Evolutionary conservation across 2,797 vertebrate species (phyloP), one percentile per base, ranked within the genome.

Genomic region (Amblyopsis hoosieri): DNA sequence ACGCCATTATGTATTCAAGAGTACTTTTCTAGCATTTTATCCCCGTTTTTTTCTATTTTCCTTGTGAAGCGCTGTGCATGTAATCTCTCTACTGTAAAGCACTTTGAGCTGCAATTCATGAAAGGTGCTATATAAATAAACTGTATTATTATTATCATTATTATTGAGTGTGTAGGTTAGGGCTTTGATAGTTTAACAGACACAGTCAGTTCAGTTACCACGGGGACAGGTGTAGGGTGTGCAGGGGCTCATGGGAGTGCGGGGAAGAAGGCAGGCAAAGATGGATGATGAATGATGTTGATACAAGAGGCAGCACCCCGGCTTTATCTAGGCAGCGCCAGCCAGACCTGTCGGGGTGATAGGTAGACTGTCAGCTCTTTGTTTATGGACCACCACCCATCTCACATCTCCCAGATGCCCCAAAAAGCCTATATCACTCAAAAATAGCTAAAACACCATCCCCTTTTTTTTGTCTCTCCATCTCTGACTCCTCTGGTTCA

Each of bases 231-330:
- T 70, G 49, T n/a, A 50, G 11, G 13, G 12, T 53, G 60, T 33
- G 19, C 46, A 65, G 14, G 65, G 51, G 12, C 14, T 54, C 46
- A 17, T 51, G 68, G 64, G 57, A 65, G 50, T 62, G 47, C 46
- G 6, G 45, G 59, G 60, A 63, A 72, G 71, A 15, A 58, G 77
- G 69, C 67, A 80, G 77, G 78, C 80, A 75, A 78, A 91, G 92
- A 90, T 89, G 85, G 88, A 92, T 94, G 92, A 93, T 90, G 91
- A 89, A 94, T 93, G 90, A 66, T 85, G 87, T 86, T 91, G 93
- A 93, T 93, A 92, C 85, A 83, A 82, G 84, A 90, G 83, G 85
- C 81, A 85, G 84, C 74, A 78, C 80, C 86, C 74, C 81, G 61
- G 80, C 84, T 92, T 94, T 94, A 93, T 94, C 93, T 90, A 87